Conservation (phyloP, 2,113 vertebrate genomes). For the Panthera uncia region DNA sequence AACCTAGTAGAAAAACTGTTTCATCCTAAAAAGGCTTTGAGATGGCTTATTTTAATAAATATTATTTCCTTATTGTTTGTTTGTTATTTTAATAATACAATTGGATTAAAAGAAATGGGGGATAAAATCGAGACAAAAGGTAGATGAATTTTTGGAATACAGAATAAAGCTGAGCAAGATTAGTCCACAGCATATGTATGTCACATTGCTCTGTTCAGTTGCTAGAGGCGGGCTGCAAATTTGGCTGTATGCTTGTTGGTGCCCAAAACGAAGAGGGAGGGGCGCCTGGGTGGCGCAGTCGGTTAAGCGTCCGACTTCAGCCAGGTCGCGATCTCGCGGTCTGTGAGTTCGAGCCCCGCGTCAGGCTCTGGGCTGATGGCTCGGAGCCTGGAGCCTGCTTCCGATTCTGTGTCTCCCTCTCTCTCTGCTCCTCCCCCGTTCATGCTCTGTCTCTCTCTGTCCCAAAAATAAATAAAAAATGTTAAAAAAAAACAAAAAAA, state of each 20-base stretch:
- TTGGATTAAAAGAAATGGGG: not conserved
- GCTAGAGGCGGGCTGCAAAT: not conserved
- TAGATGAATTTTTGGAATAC: not conserved
- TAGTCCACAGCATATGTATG: not conserved
- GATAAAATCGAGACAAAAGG: conserved; percentile 14
- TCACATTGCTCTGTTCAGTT: not conserved
- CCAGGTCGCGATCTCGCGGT: too few relatives aligned
- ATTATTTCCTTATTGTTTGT: not conserved
- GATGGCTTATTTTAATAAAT: not conserved
- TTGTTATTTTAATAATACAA: not conserved
- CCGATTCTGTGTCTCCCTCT: too few relatives aligned
- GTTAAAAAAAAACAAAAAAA: too few relatives aligned
- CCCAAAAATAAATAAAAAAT: too few relatives aligned
- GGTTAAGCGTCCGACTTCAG: too few relatives aligned
- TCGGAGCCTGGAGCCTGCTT: too few relatives aligned
- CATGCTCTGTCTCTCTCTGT: too few relatives aligned
- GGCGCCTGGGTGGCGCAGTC: too few relatives aligned
- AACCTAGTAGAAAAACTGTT: not conserved
- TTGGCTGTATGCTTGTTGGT: not conserved
- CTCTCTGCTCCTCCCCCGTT: too few relatives aligned
- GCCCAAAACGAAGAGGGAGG: not conserved
- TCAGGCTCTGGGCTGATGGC: too few relatives aligned
- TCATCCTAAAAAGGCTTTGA: not conserved
- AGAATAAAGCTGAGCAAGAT: not conserved
- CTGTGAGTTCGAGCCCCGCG: too few relatives aligned